These are phyloP conservation scores for Oxyruncus cristatus DNA, from an alignment of 2,113 vertebrate species.

Conservation along the genomic window DNA sequence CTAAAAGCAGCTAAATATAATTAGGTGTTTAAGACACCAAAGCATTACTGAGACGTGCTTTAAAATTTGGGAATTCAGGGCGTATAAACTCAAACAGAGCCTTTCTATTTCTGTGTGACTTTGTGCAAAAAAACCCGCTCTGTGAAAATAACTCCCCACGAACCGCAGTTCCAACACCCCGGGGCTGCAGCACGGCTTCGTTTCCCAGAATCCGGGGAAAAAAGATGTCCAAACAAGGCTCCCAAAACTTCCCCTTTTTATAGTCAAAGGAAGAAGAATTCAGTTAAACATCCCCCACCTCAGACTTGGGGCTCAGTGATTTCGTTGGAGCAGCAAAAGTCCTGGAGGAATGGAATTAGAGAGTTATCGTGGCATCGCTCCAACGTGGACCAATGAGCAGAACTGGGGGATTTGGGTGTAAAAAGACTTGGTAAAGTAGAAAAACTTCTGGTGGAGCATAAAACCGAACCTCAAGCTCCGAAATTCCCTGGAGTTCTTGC, in stretches of 20 bases:
- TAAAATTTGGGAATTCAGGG: background rate
- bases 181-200: background rate
- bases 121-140: background rate
- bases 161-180: background rate
- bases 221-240: background rate
- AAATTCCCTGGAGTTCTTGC: background rate
- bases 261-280: background rate
- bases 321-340: background rate
- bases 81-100: background rate
- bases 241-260: background rate
- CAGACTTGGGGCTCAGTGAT: background rate
- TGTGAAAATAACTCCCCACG: background rate
- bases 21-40: background rate
- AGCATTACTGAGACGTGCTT: background rate
- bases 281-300: background rate
- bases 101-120: conserved; percentile 10
- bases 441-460: background rate
- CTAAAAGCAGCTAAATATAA: conserved; percentile 2
- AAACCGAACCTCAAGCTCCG: background rate
- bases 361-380: rapidly evolving
- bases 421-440: background rate
- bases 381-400: background rate
- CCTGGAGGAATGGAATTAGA: background rate
- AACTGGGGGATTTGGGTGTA: background rate
- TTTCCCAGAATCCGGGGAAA: background rate